These are phyloP conservation scores for Atherinomorus stipes DNA, from an alignment of 2,113 vertebrate genomes.

Conservation along the genomic window DNA sequence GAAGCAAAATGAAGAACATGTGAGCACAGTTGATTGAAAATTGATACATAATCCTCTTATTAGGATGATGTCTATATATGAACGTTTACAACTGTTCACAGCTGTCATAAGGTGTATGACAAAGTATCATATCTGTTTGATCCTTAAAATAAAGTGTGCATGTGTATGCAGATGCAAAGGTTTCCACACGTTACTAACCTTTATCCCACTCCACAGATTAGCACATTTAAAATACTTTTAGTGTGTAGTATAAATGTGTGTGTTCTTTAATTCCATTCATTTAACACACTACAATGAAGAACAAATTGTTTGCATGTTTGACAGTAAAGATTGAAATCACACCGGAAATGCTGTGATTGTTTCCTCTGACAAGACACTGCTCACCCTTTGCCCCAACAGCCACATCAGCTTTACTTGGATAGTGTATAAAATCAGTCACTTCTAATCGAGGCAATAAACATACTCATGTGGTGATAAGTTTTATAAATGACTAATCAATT, in stretches of 20 bases:
- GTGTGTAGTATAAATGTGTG: too few relatives aligned
- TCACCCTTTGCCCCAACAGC: constrained; percentile 43
- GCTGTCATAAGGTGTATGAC: too few relatives aligned
- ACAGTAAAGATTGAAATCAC: constrained; percentile 3
- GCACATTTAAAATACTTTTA: neutral
- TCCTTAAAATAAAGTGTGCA: too few relatives aligned
- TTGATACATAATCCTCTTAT: too few relatives aligned
- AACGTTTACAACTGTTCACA: too few relatives aligned
- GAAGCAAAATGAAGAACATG: too few relatives aligned
- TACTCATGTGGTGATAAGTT: accelerated
- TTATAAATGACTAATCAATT: neutral
- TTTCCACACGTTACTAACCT: too few relatives aligned
- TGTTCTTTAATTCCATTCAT: neutral
- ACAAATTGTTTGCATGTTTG: neutral
- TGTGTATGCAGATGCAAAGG: too few relatives aligned
- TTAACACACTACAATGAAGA: neutral
- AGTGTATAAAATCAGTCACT: neutral
- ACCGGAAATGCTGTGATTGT: constrained; percentile 16
- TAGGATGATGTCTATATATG: too few relatives aligned
- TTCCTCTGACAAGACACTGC: neutral
- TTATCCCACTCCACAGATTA: neutral
- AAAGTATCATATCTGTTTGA: too few relatives aligned
- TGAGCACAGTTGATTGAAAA: neutral
- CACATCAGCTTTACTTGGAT: constrained; percentile 60
- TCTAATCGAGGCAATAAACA: neutral